Percentiles rank a stretch among this genome's conserved stretches.
Conservation (phyloP, 2,113 vertebrate genomes). For the Ia io region DNA sequence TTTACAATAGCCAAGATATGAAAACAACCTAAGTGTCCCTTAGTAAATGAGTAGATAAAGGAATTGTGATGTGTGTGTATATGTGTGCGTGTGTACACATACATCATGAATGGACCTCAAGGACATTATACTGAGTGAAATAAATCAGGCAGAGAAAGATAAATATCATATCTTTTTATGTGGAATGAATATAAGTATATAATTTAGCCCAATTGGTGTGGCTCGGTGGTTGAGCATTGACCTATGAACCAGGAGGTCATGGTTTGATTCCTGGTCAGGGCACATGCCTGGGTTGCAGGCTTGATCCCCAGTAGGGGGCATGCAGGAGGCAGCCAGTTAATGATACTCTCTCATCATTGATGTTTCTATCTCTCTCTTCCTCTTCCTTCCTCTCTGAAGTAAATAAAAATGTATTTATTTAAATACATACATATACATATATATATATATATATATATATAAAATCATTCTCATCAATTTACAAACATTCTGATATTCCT, state of each 20-base stretch:
- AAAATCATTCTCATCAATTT: background rate
- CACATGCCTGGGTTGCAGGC: too few relatives aligned
- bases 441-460: background rate
- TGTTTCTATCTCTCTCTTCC: too few relatives aligned
- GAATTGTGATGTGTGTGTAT: background rate
- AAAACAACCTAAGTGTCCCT: background rate
- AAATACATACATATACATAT: background rate
- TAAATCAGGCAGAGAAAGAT: background rate
- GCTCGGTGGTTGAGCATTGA: too few relatives aligned
- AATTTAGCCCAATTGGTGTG: too few relatives aligned
- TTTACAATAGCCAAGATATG: background rate
- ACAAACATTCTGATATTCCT: background rate
- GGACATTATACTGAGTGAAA: background rate
- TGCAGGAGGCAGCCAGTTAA: too few relatives aligned
- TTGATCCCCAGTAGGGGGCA: too few relatives aligned
- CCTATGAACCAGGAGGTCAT: too few relatives aligned
- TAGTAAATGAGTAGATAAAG: background rate
- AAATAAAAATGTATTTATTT: background rate
- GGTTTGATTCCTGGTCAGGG: too few relatives aligned
- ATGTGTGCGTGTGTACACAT: background rate
- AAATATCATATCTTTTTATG: background rate
- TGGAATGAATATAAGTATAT: background rate
- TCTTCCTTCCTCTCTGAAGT: too few relatives aligned
- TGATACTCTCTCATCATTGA: too few relatives aligned
- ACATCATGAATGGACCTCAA: background rate